Conservation (phyloP, 2,113 vertebrate species). For the Mus spicilegus region DNA sequence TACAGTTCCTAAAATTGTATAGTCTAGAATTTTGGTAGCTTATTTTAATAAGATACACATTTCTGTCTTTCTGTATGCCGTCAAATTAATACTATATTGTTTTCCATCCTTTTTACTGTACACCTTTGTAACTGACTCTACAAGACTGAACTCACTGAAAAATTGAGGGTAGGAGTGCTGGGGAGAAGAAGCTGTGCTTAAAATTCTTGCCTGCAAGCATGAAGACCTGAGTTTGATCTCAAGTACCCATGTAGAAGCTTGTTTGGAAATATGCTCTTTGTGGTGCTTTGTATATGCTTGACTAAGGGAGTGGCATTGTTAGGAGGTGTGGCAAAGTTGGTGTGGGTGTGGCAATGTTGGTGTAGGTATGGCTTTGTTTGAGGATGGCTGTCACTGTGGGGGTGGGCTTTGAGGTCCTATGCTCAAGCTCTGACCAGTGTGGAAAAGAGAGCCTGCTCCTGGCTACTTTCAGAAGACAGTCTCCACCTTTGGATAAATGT, state of each 20-base stretch:
- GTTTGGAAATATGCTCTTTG: neutral
- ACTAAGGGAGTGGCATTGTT: too few relatives aligned
- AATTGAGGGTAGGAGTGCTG: neutral
- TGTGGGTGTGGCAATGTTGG: too few relatives aligned
- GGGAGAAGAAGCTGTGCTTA: too few relatives aligned
- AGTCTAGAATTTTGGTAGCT: neutral
- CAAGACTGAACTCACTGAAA: conserved; percentile 10
- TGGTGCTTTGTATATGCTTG: too few relatives aligned
- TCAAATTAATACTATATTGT: conserved; percentile 34
- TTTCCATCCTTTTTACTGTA: neutral
- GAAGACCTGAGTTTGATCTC: neutral
- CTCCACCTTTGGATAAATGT: too few relatives aligned
- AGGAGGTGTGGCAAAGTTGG: too few relatives aligned
- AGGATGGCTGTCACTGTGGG: too few relatives aligned
- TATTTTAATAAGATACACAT: neutral
- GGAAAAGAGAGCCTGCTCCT: too few relatives aligned
- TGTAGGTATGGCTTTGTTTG: too few relatives aligned
- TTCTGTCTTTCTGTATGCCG: neutral
- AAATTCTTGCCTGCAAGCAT: neutral
- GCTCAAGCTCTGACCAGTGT: too few relatives aligned
- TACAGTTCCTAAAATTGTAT: neutral
- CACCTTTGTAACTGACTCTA: conserved; percentile 23
- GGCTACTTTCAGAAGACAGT: too few relatives aligned
- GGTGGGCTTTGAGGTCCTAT: too few relatives aligned
- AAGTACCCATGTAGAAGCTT: neutral